Base-by-base conservation (phyloP, 2,888 invertebrate genomes). In the Cephus spinipes region DNA sequence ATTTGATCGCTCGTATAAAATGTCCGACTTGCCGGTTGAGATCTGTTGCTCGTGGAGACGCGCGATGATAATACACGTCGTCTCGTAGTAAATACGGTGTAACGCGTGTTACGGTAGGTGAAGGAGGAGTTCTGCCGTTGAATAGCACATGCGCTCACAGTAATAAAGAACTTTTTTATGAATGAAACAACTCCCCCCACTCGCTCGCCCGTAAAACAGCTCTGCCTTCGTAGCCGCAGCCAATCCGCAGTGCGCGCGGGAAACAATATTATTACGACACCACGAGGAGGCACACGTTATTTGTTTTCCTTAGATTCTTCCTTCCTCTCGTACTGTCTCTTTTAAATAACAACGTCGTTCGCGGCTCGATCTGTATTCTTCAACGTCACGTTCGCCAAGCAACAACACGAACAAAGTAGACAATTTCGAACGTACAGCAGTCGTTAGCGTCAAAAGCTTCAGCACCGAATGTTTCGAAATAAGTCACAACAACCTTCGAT, bases 131-230 rank as follows among this genome's bases (percentile, higher is more conserved):
- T 71, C 71, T 33, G 71, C 33, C 31, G 85, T 86, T 86, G 90
- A 89, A 87, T 90, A 88, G 91, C 91, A 90, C 91, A 91, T 91
- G 91, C 91, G 90, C 91, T 89, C 83, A 77, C 83, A 87, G 89
- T 89, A 89, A 89, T 90, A 89, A 90, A 90, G 89, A 89, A 89
- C 88, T 89, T 90, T 91, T 91, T 91, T 91, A 91, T 91, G 91
- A 91, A 91, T 91, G 91, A 91, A 91, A 90, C 84, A 83, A 35
- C 68, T 68, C 68, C 75, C 55, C 68, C 75, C 55, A 30, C 90
- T 81, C 89, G 88, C 71, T 36, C 68, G 55, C 75, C 74, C 74
- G 74, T 74, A 74, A 71, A 74, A 74, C 74, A 74, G 74, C 81
- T 81, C 82, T 31, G 81, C 74, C 73, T 69, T 79, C 79, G 79